These are phyloP conservation scores for Apogon hyalosoma DNA, from an alignment of 2,797 vertebrate genomes.

Conservation along the genomic window DNA sequence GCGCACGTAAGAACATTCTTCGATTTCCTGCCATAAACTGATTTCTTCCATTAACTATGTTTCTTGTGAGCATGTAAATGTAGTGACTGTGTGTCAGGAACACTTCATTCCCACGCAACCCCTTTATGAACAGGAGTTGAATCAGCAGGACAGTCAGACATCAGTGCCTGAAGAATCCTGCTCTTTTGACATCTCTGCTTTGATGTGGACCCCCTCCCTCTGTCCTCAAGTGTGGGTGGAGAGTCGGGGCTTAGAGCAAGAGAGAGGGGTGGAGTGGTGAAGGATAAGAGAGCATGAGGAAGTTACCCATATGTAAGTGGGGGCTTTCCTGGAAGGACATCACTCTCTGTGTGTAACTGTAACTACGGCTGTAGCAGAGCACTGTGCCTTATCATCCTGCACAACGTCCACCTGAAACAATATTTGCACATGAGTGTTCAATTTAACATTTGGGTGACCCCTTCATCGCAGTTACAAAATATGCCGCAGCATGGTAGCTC, in stretches of 20 bases:
- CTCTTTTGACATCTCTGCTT: constrained; percentile 77
- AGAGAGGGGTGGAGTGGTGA: constrained; percentile 61
- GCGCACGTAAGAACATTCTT: constrained; percentile 31
- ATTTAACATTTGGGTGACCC: constrained; percentile 88
- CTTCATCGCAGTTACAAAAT: constrained; percentile 84
- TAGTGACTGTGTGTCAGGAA: constrained; percentile 47
- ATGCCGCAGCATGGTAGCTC: constrained; percentile 82
- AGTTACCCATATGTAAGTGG: constrained; percentile 80
- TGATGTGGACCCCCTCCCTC: constrained; percentile 80
- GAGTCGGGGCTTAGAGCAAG: constrained; percentile 59
- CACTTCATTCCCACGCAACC: constrained; percentile 68
- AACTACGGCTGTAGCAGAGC: constrained; percentile 68
- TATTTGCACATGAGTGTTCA: constrained; percentile 88
- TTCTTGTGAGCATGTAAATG: constrained; percentile 44
- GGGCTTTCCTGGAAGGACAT: constrained; percentile 87
- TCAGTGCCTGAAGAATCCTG: constrained; percentile 73
- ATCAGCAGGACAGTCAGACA: constrained; percentile 76
- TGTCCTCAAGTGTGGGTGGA: constrained; percentile 70
- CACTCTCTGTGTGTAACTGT: constrained; percentile 81
- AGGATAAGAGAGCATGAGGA: constrained; percentile 74
- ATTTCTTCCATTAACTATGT: constrained; percentile 48
- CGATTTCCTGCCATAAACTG: constrained; percentile 40
- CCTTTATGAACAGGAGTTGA: constrained; percentile 71
- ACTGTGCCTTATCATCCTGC: constrained; percentile 83
- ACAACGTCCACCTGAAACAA: constrained; percentile 88